Evolutionary conservation across 2,888 invertebrate genomes (phyloP), one percentile per base, ranked within the genome.

Genomic region (Tetragonisca angustula): DNA sequence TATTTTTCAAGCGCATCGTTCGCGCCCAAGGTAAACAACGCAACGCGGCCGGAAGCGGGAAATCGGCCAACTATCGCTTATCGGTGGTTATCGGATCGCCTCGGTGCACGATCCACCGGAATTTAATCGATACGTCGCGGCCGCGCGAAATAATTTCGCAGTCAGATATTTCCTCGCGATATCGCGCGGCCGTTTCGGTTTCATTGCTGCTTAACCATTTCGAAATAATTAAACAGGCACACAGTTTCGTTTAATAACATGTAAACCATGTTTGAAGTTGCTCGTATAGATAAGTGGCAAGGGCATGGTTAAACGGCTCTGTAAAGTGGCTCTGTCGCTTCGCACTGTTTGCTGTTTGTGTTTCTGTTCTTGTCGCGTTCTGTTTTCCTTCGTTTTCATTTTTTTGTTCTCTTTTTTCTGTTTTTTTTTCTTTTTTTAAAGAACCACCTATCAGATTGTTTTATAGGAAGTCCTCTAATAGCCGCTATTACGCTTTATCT

Each of bases 21-120:
- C 19, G 61, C 43, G 36, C 50, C 50, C 72, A 68, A 76, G 76
- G 76, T 59, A 62, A 74, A 73, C 79, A 67, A 27, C 27, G 2
- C 27, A 32, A 65, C 71, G 54, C 69, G 21, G 17, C 32, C 69
- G 36, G 56, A 32, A 68, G 70, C 56, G 49, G 17, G 32, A 69
- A 59, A 75, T 68, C 80, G 67, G 32, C 69, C 62, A 56, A 19
- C 65, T 54, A 67, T 9, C 61, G 76, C 79, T 88, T 88, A 85
- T 81, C 84, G 73, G 56, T 49, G 77, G 81, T 85, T 87, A 88
- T 88, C 88, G 67, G 56, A 43, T 43, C 43, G 50, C n/a, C 27
- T 24, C 68, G 1, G 64, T 54, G 72, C 75, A 72, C 68, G 68
- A 73, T 76, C 76, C 59, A 74, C 72, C 76, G 68, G 70, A 83